Base-by-base conservation (phyloP, 2,113 vertebrate genomes). In the Climacteris rufus region DNA sequence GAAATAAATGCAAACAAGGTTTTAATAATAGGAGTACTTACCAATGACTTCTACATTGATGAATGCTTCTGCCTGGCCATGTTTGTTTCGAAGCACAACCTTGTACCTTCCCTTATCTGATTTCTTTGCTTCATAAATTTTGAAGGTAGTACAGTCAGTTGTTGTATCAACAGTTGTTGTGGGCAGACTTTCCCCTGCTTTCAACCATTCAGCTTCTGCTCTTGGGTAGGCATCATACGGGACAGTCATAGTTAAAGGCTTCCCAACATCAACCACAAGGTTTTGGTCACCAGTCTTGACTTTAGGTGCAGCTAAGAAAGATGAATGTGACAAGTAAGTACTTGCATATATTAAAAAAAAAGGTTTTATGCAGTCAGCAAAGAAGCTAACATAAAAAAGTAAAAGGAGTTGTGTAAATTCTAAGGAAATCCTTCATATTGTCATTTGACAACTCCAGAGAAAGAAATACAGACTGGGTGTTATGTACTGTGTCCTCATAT, bases 221-320 rank as follows among this genome's bases (percentile, higher is more conserved):
- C 98, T 99, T 92, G 99, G 99, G 90, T 99, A 99, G 74, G 99
- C 99, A 69, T 99, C 98, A 22, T 99, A 99, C 9, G 99, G 99
- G 18, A 99, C 98, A 14, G 94, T 95, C 98, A 99, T 99, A 37
- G 98, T 96, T 83, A 99, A 99, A 50, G 99, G 98, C 88, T 99
- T 99, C 37, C 99, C 99, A 27, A 98, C 99, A 83, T 99, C 99
- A 15, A 99, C 99, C 57, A 99, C 98, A 89, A 99, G 98, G 69
- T 99, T 99, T 96, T 99, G 99, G 91, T 99, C 99, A 35, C 97
- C 99, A 61, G 99, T 99, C 97, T 99, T 99, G 96, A 99, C 99
- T 98, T 98, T 99, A 85, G 99, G 99, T 92, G 98, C 96, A 95
- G 99, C 99, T 99, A 95, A 65, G 40, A 60, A 96, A 91, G 89